These are phyloP conservation scores for Coccyzus lansbergi DNA, from an alignment of 2,797 vertebrate species.

Conservation along the genomic window DNA sequence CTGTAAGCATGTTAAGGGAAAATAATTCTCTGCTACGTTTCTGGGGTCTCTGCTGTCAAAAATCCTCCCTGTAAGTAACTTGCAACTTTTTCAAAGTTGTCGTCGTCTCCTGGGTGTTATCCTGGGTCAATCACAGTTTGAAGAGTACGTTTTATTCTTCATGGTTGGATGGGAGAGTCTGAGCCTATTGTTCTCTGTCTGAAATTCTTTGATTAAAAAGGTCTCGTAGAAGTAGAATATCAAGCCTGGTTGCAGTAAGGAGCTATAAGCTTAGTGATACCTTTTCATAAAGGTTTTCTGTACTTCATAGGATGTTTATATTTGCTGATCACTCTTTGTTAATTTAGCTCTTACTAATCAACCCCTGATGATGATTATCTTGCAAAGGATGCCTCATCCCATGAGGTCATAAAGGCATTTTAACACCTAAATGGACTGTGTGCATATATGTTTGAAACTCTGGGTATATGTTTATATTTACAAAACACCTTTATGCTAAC, in stretches of 20 bases:
- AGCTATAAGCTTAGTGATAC: neutral
- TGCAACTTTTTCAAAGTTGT: neutral
- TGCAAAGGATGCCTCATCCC: neutral
- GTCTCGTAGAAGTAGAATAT: neutral
- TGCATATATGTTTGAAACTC: neutral
- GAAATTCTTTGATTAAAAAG: constrained; percentile 15
- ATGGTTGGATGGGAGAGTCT: neutral
- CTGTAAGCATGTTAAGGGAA: constrained; percentile 67
- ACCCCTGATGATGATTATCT: neutral
- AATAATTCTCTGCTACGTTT: constrained; percentile 53
- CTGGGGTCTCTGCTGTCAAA: constrained; percentile 60
- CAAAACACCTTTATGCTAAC: neutral
- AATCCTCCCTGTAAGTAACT: constrained; percentile 49
- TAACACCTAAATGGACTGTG: neutral
- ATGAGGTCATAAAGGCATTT: neutral
- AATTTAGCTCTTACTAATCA: constrained; percentile 41
- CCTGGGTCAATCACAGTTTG: neutral
- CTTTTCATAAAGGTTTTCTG: neutral
- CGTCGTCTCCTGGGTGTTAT: constrained; percentile 1
- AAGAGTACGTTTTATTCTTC: neutral
- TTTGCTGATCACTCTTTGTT: constrained; percentile 12
- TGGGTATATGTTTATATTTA: neutral
- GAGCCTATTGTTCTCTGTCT: neutral
- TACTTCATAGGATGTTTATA: neutral
- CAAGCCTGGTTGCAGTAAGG: neutral